These are phyloP conservation scores for Platichthys flesus DNA, from an alignment of 2,113 vertebrate genomes.

Conservation along the genomic window DNA sequence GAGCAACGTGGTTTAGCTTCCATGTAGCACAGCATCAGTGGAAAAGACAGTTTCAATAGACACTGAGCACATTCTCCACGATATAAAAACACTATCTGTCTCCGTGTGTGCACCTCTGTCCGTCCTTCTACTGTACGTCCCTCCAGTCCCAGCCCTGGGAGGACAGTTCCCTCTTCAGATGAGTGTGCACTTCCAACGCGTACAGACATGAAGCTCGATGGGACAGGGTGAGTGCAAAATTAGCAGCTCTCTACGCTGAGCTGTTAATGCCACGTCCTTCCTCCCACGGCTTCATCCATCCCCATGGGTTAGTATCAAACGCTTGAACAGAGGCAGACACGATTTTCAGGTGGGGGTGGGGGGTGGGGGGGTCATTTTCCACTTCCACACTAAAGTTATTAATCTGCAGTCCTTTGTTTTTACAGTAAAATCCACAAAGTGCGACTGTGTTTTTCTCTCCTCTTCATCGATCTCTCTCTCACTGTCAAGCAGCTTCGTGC, in stretches of 20 bases:
- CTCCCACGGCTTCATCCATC: conserved; percentile 49
- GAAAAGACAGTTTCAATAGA: no score
- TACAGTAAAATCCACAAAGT: conserved; percentile 14
- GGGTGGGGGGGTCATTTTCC: conserved; percentile 24
- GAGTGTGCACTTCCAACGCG: conserved; percentile 44
- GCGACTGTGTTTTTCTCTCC: not conserved
- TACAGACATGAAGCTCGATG: conserved; percentile 40
- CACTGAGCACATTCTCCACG: no score
- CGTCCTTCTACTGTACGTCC: not conserved
- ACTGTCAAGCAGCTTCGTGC: no score
- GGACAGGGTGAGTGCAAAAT: conserved; percentile 59
- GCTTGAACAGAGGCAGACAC: conserved; percentile 35
- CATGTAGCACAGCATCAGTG: not conserved
- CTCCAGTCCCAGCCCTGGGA: conserved; percentile 20
- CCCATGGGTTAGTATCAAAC: conserved; percentile 42
- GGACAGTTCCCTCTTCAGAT: conserved; percentile 29
- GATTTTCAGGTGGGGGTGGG: not conserved
- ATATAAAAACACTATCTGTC: not conserved
- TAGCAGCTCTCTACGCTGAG: conserved; percentile 28
- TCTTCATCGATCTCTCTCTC: not conserved
- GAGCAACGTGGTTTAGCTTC: not conserved
- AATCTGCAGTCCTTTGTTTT: not conserved
- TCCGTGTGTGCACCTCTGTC: not conserved
- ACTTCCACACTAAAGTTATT: conserved; percentile 2
- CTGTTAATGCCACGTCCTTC: conserved; percentile 57